These are phyloP conservation scores for Chironomus riparius DNA, from an alignment of 2,888 invertebrate species.

Conservation along the genomic window DNA sequence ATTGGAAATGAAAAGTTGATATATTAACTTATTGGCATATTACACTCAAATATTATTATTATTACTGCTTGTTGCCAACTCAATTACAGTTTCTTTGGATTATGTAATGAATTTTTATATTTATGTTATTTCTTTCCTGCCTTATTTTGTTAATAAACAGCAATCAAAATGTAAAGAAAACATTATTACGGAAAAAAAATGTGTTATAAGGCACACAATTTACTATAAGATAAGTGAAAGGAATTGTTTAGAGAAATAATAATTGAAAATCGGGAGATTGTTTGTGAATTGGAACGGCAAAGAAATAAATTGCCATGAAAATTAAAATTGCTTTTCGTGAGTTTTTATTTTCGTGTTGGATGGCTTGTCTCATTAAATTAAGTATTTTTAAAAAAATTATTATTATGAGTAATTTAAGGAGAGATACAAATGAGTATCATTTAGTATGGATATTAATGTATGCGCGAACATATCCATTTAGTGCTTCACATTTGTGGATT, in stretches of 20 bases:
- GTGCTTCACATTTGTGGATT: too few species aligned
- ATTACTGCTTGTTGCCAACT: not conserved
- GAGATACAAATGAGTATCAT: too few species aligned
- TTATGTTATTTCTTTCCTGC: not conserved
- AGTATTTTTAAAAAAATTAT: not conserved
- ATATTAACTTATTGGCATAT: not conserved
- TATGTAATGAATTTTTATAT: not conserved
- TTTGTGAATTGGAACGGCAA: constrained; percentile 1
- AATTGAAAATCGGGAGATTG: constrained; percentile 7
- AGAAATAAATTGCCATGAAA: constrained; percentile 1
- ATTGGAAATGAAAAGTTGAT: not conserved
- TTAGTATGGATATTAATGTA: too few species aligned
- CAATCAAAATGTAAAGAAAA: not conserved
- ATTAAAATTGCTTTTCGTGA: not conserved
- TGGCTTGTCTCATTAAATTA: not conserved
- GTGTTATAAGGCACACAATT: not conserved
- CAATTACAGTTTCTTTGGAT: not conserved
- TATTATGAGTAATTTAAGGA: not conserved
- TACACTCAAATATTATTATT: not conserved
- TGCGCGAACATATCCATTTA: too few species aligned
- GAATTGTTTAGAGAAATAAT: not conserved
- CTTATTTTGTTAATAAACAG: not conserved
- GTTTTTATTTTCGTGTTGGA: not conserved
- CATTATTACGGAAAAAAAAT: not conserved
- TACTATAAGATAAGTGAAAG: constrained; percentile 2